Conservation (phyloP, 2,113 vertebrate genomes). For the Oceanodroma tethys region DNA sequence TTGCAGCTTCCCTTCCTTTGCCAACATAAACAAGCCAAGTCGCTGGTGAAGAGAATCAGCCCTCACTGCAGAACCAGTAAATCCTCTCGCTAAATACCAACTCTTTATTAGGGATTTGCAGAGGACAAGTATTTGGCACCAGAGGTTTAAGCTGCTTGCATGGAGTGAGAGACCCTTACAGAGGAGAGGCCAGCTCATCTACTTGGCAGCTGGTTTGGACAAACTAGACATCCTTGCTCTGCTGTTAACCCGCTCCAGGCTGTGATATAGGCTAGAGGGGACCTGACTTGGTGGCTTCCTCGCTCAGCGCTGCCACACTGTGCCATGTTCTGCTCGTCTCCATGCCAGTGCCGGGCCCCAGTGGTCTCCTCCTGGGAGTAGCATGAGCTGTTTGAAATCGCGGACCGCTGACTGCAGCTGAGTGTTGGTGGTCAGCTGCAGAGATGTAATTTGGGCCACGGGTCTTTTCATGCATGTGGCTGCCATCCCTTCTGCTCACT, state of each 20-base stretch:
- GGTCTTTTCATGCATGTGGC: not conserved
- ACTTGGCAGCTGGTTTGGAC: not conserved
- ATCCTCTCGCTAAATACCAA: constrained; percentile 47
- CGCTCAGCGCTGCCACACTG: accelerated
- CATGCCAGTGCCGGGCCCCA: not conserved
- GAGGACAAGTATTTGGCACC: constrained; percentile 50
- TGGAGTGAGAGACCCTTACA: not conserved
- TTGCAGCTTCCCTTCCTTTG: not conserved
- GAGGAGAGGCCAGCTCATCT: constrained; percentile 9
- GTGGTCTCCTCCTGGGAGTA: not conserved
- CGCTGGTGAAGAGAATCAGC: not conserved
- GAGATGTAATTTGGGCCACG: not conserved
- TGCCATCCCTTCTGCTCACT: not conserved
- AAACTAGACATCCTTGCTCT: not conserved
- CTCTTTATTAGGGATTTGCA: constrained; percentile 44
- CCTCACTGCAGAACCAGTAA: constrained; percentile 27
- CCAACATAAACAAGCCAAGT: not conserved
- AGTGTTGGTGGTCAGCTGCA: not conserved
- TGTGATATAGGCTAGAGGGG: not conserved
- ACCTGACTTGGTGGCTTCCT: not conserved
- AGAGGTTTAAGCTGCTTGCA: constrained; percentile 22
- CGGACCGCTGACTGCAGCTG: not conserved
- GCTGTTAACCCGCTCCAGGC: not conserved
- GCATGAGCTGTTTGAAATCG: not conserved
- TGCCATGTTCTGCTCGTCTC: not conserved